These are phyloP conservation scores for Girardinichthys multiradiatus DNA, from an alignment of 2,113 vertebrate genomes.

Conservation along the genomic window DNA sequence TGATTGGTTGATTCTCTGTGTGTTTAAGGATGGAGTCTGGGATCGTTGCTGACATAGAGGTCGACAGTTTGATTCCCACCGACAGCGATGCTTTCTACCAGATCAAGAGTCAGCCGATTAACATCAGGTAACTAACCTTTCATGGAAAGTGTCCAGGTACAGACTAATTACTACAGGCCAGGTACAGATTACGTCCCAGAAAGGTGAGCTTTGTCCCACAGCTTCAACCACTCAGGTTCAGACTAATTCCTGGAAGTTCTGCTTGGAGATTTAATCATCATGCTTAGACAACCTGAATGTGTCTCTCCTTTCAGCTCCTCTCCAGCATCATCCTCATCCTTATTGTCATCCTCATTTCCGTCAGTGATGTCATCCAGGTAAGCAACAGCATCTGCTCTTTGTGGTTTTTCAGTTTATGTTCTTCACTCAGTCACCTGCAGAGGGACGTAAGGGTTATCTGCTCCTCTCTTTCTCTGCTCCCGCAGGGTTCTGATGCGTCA, in stretches of 20 bases:
- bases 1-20: neutral
- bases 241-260: neutral
- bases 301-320: constrained; percentile 33
- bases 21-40: constrained; percentile 82
- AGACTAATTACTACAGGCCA: neutral
- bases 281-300: neutral
- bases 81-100: constrained; percentile 85
- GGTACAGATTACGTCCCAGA: no score
- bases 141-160: neutral
- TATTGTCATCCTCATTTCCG: constrained; percentile 46
- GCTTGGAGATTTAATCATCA: neutral
- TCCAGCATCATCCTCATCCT: constrained; percentile 18
- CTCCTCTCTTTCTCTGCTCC: constrained; percentile 2
- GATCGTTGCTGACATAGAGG: constrained; percentile 89
- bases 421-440: neutral
- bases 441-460: neutral
- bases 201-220: no score
- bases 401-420: neutral
- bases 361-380: constrained; percentile 64
- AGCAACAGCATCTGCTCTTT: neutral
- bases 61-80: constrained; percentile 79
- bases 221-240: no score
- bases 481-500: constrained; percentile 85
- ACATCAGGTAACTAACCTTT: constrained; percentile 63
- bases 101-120: constrained; percentile 88